Evolutionary conservation across 2,888 invertebrate species (phyloP), one percentile per base, ranked within the genome.

Genomic region (Melinaea menophilus): DNA sequence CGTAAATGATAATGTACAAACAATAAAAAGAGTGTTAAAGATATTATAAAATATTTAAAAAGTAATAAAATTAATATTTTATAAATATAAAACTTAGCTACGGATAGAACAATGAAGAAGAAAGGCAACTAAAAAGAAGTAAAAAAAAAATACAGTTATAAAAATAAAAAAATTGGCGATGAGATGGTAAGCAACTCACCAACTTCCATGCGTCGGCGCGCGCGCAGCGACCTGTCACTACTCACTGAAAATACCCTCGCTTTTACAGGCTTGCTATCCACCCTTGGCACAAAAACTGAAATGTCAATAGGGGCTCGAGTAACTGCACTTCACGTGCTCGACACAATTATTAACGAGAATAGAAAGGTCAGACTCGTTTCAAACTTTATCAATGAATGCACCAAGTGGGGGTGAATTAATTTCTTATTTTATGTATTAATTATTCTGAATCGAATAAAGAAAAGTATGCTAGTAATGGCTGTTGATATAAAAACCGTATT

Each of bases 281-380:
- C 69, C 69, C 70, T 64, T 57, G 61, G 73, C 78, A 64, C 58
- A 81, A 85, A 82, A 82, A 84, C 74, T 73, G 69, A 84, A 86
- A 86, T 83, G 86, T 86, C 86, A 86, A 75, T 73, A 75, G 72
- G 70, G 67, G 67, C 54, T 45, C 56, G 61, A 57, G 59, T 72
- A 74, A 73, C 74, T 69, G 73, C 68, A 71, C 63, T 64, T 68
- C 64, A 58, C 65, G 64, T 63, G 64, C 59, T 61, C 64, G 46
- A 47, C 54, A 56, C 57, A 55, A 61, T 55, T 51, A 56, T 57
- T 51, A 51, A 35, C 46, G 57, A 37, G 35, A 41, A 56, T n/a
- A 37, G 46, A 67, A 67, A 67, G 64, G 67, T 67, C 64, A 58
- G 4, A 31, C 41, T 9, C 9, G 9, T 37, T 37, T 48, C 13